Percentiles rank a stretch among this genome's conserved stretches.
Conservation (phyloP, 2,113 vertebrate genomes). For the Todiramphus saurophagus region DNA sequence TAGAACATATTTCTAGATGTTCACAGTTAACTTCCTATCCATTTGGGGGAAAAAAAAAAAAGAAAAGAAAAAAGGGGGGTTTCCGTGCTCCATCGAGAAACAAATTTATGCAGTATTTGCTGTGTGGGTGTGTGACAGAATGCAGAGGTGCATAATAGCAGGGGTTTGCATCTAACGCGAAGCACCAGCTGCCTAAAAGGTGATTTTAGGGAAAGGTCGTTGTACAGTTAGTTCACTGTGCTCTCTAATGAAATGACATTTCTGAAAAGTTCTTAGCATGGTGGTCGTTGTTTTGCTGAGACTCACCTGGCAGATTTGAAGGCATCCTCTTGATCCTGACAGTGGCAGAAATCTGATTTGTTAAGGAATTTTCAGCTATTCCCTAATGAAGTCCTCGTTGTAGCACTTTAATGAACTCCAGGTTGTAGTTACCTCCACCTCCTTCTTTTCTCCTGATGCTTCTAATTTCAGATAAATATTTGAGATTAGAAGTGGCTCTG, state of each 20-base stretch:
- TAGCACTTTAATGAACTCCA: constrained; percentile 45
- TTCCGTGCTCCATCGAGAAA: neutral
- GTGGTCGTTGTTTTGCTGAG: neutral
- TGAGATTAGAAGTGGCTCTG: constrained; percentile 39
- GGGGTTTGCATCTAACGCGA: neutral
- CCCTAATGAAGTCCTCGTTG: neutral
- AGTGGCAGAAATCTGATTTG: neutral
- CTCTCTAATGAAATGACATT: neutral
- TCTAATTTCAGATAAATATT: constrained; percentile 59
- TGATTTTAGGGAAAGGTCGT: neutral
- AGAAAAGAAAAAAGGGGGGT: neutral
- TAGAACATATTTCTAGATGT: neutral
- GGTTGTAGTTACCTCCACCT: constrained; percentile 17
- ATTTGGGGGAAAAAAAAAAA: neutral
- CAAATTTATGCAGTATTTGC: neutral
- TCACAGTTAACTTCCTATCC: neutral
- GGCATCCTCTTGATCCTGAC: neutral
- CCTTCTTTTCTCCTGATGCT: constrained; percentile 23
- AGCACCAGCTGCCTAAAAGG: neutral
- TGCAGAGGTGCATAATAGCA: neutral
- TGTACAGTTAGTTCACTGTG: neutral
- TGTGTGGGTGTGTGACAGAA: neutral
- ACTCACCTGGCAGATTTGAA: neutral
- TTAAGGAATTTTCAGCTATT: neutral
- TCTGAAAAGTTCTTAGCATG: neutral